A percentile compares a stretch with the other conserved stretches of the same genome.
Evolutionary conservation across 2,797 vertebrate species (phyloP).

Genomic region (Brachymystax lenok): DNA sequence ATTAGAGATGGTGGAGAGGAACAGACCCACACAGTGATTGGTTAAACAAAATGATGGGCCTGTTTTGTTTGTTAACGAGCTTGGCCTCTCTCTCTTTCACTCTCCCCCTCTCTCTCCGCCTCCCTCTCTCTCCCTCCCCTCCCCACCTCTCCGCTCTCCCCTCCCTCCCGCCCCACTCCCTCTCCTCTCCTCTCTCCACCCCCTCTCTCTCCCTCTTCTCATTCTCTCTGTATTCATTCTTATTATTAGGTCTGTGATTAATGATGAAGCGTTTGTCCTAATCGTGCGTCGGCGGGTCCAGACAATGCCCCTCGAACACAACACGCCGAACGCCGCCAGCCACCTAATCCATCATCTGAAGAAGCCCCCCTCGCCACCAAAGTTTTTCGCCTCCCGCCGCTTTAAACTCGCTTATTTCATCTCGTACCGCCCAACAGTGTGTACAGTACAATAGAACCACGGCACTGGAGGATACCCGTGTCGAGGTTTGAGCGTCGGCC

Average conservation of each 20-base stretch:
- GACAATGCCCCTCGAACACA: slow-evolving; percentile 8
- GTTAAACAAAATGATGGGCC: slow-evolving; percentile 3
- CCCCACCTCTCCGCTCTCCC: no score
- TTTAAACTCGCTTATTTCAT: slow-evolving; percentile 68
- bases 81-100: not conserved
- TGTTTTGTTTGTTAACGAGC: no score
- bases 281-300: slow-evolving; percentile 42
- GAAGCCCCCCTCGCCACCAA: slow-evolving; percentile 49
- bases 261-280: slow-evolving; percentile 72
- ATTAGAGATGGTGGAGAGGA: not conserved
- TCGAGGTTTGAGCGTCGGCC: slow-evolving; percentile 48
- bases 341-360: slow-evolving; percentile 70
- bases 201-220: slow-evolving; percentile 11
- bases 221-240: slow-evolving; percentile 40
- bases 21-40: not conserved
- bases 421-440: slow-evolving; percentile 54
- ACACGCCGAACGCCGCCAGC: slow-evolving; percentile 23
- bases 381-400: slow-evolving; percentile 57
- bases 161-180: no score
- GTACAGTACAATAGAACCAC: slow-evolving; percentile 55
- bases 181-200: not conserved
- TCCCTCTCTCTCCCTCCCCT: not conserved
- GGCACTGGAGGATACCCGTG: slow-evolving; percentile 35
- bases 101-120: not conserved
- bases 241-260: slow-evolving; percentile 70